phyloP scores from a whole-genome alignment of 1,140 invertebrate species.

The Gonatopus flavifemur region DNA sequence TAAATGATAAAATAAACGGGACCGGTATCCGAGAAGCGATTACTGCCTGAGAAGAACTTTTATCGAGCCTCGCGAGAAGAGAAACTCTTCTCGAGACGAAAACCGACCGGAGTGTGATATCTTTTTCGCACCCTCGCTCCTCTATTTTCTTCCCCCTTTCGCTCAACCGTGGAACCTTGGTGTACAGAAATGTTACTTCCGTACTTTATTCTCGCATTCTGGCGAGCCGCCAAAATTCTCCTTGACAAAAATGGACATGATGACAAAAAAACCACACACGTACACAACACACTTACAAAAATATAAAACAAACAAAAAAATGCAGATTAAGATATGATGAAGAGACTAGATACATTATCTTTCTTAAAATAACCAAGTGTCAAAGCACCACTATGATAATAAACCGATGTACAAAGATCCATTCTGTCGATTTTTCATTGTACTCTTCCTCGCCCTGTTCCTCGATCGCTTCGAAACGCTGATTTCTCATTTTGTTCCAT shows the following conservation, averaged over 20 bases:
- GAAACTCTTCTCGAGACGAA: conserved; percentile 13
- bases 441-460: conserved; percentile 8
- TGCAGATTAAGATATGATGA: conserved; percentile 30
- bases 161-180: conserved; percentile 19
- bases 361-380: conserved; percentile 58
- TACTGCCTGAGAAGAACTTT: conserved; percentile 25
- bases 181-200: conserved; percentile 37
- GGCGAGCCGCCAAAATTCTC: conserved; percentile 31
- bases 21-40: conserved; percentile 17
- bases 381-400: conserved; percentile 55
- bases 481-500: no score
- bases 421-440: conserved; percentile 19
- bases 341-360: conserved; percentile 56
- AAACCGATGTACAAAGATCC: conserved; percentile 57
- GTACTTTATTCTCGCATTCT: conserved; percentile 35
- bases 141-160: no score
- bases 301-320: conserved; percentile 23
- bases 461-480: no score
- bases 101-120: no score
- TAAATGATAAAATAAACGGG: no score
- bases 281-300: conserved; percentile 11
- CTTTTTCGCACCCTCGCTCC: no score
- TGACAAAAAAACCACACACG: no score
- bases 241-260: conserved; percentile 31
- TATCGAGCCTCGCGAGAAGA: conserved; percentile 20